Evolutionary conservation across 2,113 vertebrate species (phyloP).

Genomic region (Trematocara marginatum): DNA sequence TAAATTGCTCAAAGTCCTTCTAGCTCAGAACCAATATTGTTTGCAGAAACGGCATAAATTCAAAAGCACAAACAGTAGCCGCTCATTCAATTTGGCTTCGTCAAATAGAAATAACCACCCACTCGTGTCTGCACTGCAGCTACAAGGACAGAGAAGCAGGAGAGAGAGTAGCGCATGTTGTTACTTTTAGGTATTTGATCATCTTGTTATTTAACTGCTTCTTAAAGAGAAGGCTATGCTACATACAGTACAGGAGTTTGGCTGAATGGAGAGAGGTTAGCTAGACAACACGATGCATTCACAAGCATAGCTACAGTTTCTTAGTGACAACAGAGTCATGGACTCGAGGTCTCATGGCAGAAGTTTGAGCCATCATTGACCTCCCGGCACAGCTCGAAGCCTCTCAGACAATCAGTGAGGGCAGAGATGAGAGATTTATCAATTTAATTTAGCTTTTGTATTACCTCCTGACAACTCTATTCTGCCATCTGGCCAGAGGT

Average conservation of each 20-base stretch:
- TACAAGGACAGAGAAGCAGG: not conserved
- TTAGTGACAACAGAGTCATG: not conserved
- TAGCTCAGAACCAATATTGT: slow-evolving; percentile 11
- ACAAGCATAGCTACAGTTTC: not conserved
- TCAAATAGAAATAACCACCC: slow-evolving; percentile 31
- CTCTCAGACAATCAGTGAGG: not conserved
- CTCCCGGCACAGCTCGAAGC: not conserved
- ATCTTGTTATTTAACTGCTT: not conserved
- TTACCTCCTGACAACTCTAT: slow-evolving; percentile 22
- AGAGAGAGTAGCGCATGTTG: not conserved
- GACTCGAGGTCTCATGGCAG: not conserved
- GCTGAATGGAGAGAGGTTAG: not conserved
- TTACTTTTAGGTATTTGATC: not conserved
- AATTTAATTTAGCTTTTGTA: slow-evolving; percentile 47
- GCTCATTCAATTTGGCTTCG: slow-evolving; percentile 13
- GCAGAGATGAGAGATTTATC: slow-evolving; percentile 30
- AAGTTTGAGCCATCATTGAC: slow-evolving; percentile 31
- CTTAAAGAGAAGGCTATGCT: not conserved
- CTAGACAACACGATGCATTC: not conserved
- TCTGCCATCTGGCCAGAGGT: slow-evolving; percentile 18
- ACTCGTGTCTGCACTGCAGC: not conserved
- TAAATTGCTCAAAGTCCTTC: not conserved
- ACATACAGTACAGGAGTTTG: not conserved
- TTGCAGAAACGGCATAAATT: not conserved
- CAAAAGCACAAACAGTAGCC: not conserved